A percentile compares a stretch with the other conserved stretches of the same genome.
Evolutionary conservation across 2,888 invertebrate genomes (phyloP).

Genomic region (Pollenia labialis): DNA sequence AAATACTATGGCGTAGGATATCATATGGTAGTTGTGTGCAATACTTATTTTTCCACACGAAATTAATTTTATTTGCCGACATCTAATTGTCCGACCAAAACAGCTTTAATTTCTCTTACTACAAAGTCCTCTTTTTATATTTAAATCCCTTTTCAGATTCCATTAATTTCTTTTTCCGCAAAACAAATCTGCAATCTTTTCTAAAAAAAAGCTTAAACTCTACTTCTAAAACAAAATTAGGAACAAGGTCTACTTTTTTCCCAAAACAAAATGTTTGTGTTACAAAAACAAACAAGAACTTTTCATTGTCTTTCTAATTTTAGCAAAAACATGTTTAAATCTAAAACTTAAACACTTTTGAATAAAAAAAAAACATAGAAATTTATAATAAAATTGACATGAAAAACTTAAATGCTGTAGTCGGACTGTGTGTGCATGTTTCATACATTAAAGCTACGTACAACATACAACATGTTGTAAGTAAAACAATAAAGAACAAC

Average conservation of each 20-base stretch:
- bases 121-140: no score
- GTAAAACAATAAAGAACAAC: background rate
- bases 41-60: no score
- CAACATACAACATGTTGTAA: conserved; percentile 49
- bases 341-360: conserved; percentile 11
- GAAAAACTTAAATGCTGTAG: conserved; percentile 53
- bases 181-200: background rate
- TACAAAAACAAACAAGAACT: conserved; percentile 15
- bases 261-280: conserved; percentile 8
- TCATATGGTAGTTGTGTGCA: no score
- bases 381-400: conserved; percentile 54
- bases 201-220: background rate
- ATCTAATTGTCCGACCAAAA: no score
- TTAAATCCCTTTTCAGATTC: no score
- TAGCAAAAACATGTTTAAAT: conserved; percentile 52
- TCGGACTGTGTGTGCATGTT: background rate
- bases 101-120: no score
- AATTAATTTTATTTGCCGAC: no score
- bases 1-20: no score
- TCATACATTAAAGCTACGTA: conserved; percentile 8
- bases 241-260: conserved; percentile 29
- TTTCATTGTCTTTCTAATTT: conserved; percentile 52
- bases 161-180: background rate
- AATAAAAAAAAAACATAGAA: conserved; percentile 6
- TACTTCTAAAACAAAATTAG: background rate